Base-by-base conservation (phyloP, 2,888 invertebrate species). In the Orchesellides sinensis region DNA sequence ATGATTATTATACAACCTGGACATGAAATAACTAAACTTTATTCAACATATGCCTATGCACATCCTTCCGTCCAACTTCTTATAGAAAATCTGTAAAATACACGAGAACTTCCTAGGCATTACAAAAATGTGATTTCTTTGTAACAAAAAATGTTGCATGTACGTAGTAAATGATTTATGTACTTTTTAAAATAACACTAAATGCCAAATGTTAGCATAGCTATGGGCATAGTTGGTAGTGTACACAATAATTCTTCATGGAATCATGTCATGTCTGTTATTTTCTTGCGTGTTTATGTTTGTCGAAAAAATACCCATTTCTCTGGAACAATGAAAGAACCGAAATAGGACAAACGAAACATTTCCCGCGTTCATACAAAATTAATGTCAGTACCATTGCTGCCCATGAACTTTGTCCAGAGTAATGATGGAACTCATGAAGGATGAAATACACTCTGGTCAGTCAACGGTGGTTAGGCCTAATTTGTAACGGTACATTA, bases 401-500 rank as follows among this genome's bases (percentile, higher is more conserved):
- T 25, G 25, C 54, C 54, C 54, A 25, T 54, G 12, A 54, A 23
- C 23, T 54, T 54, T 10, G 54, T 49, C 49, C 17, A 2, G 32
- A 12, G 17, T 17, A 14, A 32, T 61, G 35, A 61, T 65, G 45
- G 45, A 65, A 40, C 19, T 45, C 47, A 27, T 49, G 19, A 47
- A 27, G 14, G 49, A 49, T 49, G 45, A 47, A 68, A 47, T 49
- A 19, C 21, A 69, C 69, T 69, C 21, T 32, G 69, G 69, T 69
- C 69, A 69, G 69, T 40, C 21, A 21, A 14, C 49, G 10, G n/a
- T 47, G 21, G 19, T 10, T 47, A 35, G 40, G 25, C 27, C 49
- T 49, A 69, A 69, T 69, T 69, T 69, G 69, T 47, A 17, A n/a
- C n/a, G n/a, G n/a, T n/a, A n/a, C n/a, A n/a, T n/a, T 12, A 69